Evolutionary conservation across 2,888 invertebrate species (phyloP).

Genomic region (Ptychoptera contaminata): DNA sequence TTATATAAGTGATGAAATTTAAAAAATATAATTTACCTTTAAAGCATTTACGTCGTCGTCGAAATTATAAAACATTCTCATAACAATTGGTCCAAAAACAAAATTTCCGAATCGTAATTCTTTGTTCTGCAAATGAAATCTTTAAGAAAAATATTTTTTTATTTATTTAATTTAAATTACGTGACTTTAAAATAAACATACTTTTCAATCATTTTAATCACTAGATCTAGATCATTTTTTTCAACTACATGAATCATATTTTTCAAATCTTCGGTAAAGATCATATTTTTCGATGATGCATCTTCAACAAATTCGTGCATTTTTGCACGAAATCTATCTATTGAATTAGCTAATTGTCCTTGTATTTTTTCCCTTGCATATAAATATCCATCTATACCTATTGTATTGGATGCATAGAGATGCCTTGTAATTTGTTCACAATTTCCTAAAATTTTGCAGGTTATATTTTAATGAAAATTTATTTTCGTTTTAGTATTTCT

Average conservation of each 20-base stretch:
- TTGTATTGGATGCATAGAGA: constrained; percentile 38
- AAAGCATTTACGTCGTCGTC: constrained; percentile 52
- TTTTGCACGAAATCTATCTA: constrained; percentile 50
- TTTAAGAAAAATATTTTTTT: constrained; percentile 22
- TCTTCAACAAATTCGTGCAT: constrained; percentile 47
- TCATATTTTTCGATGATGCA: constrained; percentile 39
- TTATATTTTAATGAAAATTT: too few species aligned
- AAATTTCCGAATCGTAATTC: constrained; percentile 63
- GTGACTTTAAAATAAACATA: constrained; percentile 21
- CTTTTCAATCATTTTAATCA: constrained; percentile 54
- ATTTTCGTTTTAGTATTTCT: too few species aligned
- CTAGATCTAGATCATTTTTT: constrained; percentile 44
- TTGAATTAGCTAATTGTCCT: constrained; percentile 42
- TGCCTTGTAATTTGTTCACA: constrained; percentile 15
- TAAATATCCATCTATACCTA: constrained; percentile 47
- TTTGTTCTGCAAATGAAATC: constrained; percentile 53
- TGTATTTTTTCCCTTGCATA: constrained; percentile 35
- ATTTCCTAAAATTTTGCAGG: too few species aligned
- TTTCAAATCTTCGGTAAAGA: constrained; percentile 75
- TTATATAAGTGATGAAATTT: background rate
- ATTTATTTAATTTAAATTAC: background rate
- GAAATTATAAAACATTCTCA: constrained; percentile 58
- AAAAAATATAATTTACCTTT: constrained; percentile 25
- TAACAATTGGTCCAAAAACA: constrained; percentile 66
- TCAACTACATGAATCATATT: constrained; percentile 60